Evolutionary conservation across 2,113 vertebrate species (phyloP).

Genomic region (Neomonachus schauinslandi): DNA sequence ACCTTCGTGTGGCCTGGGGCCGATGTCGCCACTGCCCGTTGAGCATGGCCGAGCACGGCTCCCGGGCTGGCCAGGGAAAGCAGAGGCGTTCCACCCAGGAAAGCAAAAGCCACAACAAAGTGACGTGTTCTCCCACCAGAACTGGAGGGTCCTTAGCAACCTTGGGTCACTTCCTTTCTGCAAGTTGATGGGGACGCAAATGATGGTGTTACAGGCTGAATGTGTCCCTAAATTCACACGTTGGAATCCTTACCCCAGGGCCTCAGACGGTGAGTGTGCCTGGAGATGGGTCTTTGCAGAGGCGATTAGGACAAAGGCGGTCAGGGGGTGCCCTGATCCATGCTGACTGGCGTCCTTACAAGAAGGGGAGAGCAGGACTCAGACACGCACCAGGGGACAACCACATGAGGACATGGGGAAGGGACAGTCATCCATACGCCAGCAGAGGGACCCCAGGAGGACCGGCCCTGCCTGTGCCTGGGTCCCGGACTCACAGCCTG

Average conservation of each 20-base stretch:
- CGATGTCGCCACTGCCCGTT: background rate
- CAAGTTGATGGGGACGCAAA: background rate
- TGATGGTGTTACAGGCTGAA: background rate
- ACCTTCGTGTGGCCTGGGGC: background rate
- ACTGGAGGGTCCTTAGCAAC: background rate
- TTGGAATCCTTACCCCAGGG: too few relatives aligned
- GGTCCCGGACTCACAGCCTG: background rate
- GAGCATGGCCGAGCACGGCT: background rate
- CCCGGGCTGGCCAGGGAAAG: background rate
- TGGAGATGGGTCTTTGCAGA: background rate
- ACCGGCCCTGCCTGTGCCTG: accelerated
- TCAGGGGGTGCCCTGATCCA: background rate
- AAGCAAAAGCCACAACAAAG: background rate
- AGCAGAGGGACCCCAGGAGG: background rate
- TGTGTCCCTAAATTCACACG: background rate
- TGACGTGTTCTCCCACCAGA: background rate
- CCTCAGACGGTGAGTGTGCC: too few relatives aligned
- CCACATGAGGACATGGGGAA: accelerated
- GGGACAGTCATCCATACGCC: accelerated
- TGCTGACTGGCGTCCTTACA: background rate
- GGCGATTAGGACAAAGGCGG: too few relatives aligned
- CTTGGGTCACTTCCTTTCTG: background rate
- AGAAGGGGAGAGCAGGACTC: background rate
- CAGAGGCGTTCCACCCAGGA: background rate
- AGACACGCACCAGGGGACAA: accelerated